Evolutionary conservation across 2,888 invertebrate genomes (phyloP).

Genomic region (Limnephilus rhombicus): DNA sequence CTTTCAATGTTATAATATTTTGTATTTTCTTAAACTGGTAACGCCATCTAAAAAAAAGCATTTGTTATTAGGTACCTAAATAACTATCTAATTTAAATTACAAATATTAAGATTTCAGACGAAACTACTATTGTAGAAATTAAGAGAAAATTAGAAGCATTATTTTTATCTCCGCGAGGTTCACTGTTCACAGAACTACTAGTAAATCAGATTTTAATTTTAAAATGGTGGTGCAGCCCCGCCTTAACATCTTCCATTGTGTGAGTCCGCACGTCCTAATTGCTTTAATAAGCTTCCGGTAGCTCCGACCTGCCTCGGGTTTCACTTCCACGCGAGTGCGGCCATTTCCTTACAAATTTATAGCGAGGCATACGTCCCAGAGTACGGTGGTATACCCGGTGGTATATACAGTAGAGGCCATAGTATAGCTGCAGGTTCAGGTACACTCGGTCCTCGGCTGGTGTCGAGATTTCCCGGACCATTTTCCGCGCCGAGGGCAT

Average conservation of each 20-base stretch:
- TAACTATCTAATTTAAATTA: too few relatives aligned
- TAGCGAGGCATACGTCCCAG: slow-evolving; percentile 26
- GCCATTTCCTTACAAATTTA: slow-evolving; percentile 52
- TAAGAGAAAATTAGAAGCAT: too few relatives aligned
- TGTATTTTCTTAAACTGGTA: too few relatives aligned
- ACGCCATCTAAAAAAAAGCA: too few relatives aligned
- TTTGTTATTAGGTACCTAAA: too few relatives aligned
- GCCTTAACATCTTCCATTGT: slow-evolving; percentile 1
- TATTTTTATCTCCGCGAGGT: too few relatives aligned
- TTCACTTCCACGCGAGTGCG: slow-evolving; percentile 37
- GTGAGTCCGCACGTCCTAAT: slow-evolving; percentile 51
- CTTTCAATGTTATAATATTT: too few relatives aligned
- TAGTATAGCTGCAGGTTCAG: too few relatives aligned
- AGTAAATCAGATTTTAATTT: neutral
- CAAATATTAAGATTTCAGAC: too few relatives aligned
- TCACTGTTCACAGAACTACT: neutral
- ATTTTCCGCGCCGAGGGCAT: slow-evolving; percentile 8
- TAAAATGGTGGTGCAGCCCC: neutral
- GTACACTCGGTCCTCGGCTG: neutral
- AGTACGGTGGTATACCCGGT: neutral
- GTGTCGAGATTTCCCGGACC: slow-evolving; percentile 25
- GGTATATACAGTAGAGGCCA: too few relatives aligned
- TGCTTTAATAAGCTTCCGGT: slow-evolving; percentile 59
- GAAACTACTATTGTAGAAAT: too few relatives aligned
- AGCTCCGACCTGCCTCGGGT: slow-evolving; percentile 9